Evolutionary conservation across 2,113 vertebrate species (phyloP).

Genomic region (Anseranas semipalmata): DNA sequence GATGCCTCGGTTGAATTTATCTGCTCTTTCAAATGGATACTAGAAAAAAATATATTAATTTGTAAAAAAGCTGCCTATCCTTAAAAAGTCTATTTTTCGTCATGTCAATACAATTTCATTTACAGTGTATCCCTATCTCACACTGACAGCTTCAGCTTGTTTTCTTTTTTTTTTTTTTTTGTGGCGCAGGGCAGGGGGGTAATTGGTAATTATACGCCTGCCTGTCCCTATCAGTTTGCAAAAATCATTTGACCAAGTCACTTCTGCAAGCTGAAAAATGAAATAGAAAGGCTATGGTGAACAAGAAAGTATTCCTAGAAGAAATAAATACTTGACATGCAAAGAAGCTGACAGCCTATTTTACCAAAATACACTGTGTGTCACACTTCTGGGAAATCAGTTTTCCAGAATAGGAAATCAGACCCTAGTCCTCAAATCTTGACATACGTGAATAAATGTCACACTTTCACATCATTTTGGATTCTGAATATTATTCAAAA

Average conservation of each 20-base stretch:
- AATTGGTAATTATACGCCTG: background rate
- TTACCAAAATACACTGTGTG: background rate
- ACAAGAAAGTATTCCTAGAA: background rate
- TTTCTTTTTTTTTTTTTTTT: too few species aligned
- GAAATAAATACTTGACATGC: background rate
- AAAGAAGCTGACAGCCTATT: background rate
- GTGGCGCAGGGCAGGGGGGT: too few species aligned
- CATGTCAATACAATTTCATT: background rate
- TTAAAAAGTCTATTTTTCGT: background rate
- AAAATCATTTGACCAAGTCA: background rate
- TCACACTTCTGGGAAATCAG: background rate
- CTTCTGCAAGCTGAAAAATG: background rate
- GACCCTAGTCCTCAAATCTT: background rate
- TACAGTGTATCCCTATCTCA: background rate
- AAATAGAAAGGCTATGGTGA: background rate
- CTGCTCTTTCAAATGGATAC: constrained; percentile 98
- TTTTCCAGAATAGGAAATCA: background rate
- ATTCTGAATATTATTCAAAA: background rate
- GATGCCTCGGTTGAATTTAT: constrained; percentile 98
- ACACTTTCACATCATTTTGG: background rate
- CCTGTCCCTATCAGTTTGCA: background rate
- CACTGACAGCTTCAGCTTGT: background rate
- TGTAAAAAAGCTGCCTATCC: background rate
- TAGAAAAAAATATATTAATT: constrained; percentile 50
- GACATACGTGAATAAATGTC: background rate